phyloP scores from a whole-genome alignment of 2,888 invertebrate species.

The Acanthosepion esculentum region DNA sequence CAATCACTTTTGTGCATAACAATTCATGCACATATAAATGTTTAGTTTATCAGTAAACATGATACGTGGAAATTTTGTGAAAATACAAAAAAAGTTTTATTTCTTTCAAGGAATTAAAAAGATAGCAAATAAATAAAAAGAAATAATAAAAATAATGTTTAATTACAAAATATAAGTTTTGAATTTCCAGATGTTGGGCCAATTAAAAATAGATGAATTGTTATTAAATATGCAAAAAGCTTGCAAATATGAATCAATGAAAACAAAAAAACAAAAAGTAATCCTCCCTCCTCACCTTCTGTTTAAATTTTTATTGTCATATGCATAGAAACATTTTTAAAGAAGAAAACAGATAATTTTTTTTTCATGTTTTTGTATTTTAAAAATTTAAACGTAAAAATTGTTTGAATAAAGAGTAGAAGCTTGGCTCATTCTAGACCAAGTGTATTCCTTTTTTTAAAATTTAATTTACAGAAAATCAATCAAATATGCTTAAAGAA shows the following conservation, averaged over 20 bases:
- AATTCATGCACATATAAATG: not conserved
- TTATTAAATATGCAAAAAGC: not conserved
- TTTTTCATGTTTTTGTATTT: no score
- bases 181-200: not conserved
- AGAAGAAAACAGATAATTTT: no score
- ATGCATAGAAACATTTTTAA: not conserved
- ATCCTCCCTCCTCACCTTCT: not conserved
- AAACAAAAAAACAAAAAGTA: not conserved
- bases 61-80: not conserved
- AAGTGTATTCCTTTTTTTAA: no score
- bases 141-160: not conserved
- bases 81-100: not conserved
- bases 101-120: not conserved
- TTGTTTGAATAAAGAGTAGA: no score
- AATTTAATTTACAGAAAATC: no score
- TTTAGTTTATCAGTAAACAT: not conserved
- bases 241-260: no score
- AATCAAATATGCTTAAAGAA: no score
- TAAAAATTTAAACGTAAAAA: no score
- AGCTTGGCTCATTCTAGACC: no score
- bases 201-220: not conserved
- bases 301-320: not conserved
- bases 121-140: not conserved
- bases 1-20: not conserved
- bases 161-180: not conserved